These are phyloP conservation scores for Galerucella calmariensis DNA, from an alignment of 2,888 invertebrate genomes.

Conservation along the genomic window DNA sequence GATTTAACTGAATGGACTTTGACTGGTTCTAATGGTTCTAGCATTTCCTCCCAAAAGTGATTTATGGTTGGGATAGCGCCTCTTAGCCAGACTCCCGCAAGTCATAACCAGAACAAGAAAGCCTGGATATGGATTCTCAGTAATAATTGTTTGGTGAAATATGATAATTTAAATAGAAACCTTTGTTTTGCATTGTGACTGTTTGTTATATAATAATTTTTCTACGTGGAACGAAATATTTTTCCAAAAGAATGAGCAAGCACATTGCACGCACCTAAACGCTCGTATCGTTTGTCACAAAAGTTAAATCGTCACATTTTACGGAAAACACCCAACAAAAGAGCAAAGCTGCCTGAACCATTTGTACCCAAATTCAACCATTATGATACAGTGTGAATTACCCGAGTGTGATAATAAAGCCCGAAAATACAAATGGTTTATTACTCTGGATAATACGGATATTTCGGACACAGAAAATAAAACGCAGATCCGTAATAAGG, in stretches of 20 bases:
- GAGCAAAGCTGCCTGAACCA: neutral
- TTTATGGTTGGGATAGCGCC: too few species aligned
- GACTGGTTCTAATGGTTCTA: too few species aligned
- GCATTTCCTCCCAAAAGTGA: too few species aligned
- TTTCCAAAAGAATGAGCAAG: neutral
- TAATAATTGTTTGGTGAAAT: too few species aligned
- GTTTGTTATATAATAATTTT: neutral
- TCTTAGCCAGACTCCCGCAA: too few species aligned
- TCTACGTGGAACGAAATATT: neutral
- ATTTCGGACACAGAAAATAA: neutral
- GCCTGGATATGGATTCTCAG: too few species aligned
- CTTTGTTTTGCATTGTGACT: neutral
- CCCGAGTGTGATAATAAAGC: neutral
- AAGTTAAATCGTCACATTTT: neutral
- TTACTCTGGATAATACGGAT: neutral
- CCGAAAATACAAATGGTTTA: neutral
- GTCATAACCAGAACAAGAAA: too few species aligned
- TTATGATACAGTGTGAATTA: neutral
- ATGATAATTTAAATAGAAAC: too few species aligned
- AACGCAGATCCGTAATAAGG: neutral
- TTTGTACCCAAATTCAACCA: neutral
- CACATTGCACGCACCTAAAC: neutral
- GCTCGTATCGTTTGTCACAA: neutral
- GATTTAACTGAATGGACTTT: too few species aligned
- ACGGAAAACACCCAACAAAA: neutral